Evolutionary conservation across 2,888 invertebrate genomes (phyloP), one percentile per base, ranked within the genome.

Genomic region (Ctena decussata): DNA sequence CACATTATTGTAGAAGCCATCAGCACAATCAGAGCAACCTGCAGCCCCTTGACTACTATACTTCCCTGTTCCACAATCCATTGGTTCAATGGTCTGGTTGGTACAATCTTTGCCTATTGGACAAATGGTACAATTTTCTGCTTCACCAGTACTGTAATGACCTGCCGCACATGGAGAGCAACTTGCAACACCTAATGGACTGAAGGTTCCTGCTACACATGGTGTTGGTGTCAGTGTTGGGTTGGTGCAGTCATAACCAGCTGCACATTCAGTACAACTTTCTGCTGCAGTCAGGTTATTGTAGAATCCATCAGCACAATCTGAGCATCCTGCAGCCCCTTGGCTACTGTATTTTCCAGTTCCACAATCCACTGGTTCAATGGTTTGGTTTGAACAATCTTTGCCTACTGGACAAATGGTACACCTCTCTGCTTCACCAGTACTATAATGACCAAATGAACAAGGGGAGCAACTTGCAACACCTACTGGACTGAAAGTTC

Each of bases 111-210:
- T 65, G 32, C 91, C 87, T 32, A 74, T 83, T 57, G 87, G 86
- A 70, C 87, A 87, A 11, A 49, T 35, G n/a, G 76, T 76, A 49
- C 87, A 87, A 18, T 37, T 74, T 21, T 35, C 35, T 8, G 80
- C 69, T 32, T 79, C 85, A 82, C 49, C 81, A 80, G 11, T 15
- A 70, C 86, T 91, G 46, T 87, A 80, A 49, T 84, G 78, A 39
- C 92, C 91, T 53, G 71, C 69, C 8, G 84, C 70, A 81, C 92
- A 92, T 12, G 75, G 69, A 0, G 77, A 65, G 80, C 93, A 93
- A 0, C 73, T 57, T 18, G 75, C 49, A 3, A 73, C 60, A 11
- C 89, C 87, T 6, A 65, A 80, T 75, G 84, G 65, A 71, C 89
- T 89, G 83, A 90, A 91, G n/a, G 84, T 84, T 30, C 86, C 83